Conservation (phyloP, 2,113 vertebrate species). For the Mus pahari region DNA sequence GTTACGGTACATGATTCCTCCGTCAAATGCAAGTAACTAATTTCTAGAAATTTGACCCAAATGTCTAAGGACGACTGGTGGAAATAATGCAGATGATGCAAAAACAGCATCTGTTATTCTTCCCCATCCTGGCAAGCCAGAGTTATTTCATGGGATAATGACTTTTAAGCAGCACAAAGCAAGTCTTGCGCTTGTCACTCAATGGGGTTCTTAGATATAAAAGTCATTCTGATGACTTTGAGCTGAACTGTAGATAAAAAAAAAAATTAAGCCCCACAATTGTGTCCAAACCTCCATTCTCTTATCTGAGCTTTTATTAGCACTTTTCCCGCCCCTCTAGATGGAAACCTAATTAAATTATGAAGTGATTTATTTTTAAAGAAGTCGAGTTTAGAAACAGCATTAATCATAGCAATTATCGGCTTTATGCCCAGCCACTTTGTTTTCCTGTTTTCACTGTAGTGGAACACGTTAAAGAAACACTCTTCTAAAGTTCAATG, state of each 20-base stretch:
- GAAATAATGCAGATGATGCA: conserved; percentile 85
- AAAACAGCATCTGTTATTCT: conserved; percentile 89
- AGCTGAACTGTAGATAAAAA: conserved; percentile 81
- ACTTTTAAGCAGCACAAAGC: conserved; percentile 87
- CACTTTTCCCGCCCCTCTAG: conserved; percentile 7
- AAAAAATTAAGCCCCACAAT: conserved; percentile 82
- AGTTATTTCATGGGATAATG: conserved; percentile 91
- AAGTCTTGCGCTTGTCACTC: conserved; percentile 88
- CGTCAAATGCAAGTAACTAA: conserved; percentile 80
- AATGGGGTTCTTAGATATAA: conserved; percentile 86
- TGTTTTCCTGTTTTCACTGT: conserved; percentile 73
- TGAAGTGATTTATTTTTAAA: conserved; percentile 78
- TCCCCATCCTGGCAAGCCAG: conserved; percentile 85
- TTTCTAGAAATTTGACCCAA: conserved; percentile 90
- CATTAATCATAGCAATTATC: conserved; percentile 80
- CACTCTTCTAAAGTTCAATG: conserved; percentile 32
- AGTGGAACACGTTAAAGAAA: conserved; percentile 35
- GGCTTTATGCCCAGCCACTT: conserved; percentile 79
- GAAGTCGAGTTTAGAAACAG: conserved; percentile 77
- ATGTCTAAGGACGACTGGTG: conserved; percentile 83
- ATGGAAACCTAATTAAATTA: conserved; percentile 86
- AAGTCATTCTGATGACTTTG: conserved; percentile 84
- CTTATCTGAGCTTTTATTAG: conserved; percentile 79
- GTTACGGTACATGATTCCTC: conserved; percentile 81
- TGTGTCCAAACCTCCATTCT: conserved; percentile 63